Percentiles rank a stretch among this genome's conserved stretches.
Conservation (phyloP, 2,797 vertebrate species). For the Tapera naevia region DNA sequence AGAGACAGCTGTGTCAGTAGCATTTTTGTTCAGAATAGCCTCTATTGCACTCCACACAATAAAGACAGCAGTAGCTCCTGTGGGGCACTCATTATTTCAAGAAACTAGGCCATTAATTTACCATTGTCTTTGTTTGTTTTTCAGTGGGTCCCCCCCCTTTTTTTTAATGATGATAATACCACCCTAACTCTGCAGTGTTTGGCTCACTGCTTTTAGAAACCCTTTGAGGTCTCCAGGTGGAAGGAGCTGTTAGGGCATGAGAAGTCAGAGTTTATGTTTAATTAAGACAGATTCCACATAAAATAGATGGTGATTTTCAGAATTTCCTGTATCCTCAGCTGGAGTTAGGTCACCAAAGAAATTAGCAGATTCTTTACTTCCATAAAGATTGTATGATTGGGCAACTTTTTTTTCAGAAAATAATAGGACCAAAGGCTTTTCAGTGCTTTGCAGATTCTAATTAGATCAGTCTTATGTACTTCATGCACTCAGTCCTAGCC, state of each 20-base stretch:
- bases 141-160: rapidly evolving
- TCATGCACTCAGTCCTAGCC: background rate
- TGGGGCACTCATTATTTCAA: constrained; percentile 15
- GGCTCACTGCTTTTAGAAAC: constrained; percentile 28
- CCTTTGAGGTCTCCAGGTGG: constrained; percentile 1
- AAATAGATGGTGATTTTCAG: background rate
- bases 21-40: background rate
- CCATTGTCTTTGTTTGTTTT: background rate
- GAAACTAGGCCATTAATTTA: background rate
- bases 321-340: background rate
- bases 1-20: background rate
- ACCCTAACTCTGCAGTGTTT: background rate
- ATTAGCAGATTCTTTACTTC: background rate
- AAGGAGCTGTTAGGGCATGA: background rate
- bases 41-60: background rate
- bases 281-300: background rate
- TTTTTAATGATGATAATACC: background rate
- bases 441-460: background rate
- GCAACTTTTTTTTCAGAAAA: background rate
- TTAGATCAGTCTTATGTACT: background rate
- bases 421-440: background rate
- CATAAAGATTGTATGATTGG: background rate
- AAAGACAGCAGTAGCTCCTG: background rate
- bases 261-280: background rate
- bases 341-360: background rate